Evolutionary conservation across 2,113 vertebrate species (phyloP), one percentile per base, ranked within the genome.

Genomic region (Myotis yumanensis): DNA sequence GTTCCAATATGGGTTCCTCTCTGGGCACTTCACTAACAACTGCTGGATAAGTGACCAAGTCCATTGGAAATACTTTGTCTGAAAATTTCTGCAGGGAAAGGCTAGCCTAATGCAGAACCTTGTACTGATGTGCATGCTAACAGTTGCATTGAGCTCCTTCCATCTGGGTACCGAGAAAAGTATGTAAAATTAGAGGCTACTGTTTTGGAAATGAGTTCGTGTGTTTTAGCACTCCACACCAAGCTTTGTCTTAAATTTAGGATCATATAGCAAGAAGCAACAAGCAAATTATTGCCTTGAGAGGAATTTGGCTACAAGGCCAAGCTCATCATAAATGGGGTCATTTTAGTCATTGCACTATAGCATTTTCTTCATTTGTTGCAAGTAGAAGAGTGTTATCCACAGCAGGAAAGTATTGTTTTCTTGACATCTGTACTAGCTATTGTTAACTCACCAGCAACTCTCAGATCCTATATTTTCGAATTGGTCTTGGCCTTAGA

Each of bases 401-500:
- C 99, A 0, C 99, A 99, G 93, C 99, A 99, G 0, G 99, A 99
- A 0, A 99, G 99, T 1, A 99, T 98, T 0, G 97, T 99, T 95
- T 99, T 99, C 94, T 99, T 99, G 2, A 99, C 99, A 25, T 99
- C 99, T 0, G 98, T 99, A 40, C 98, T 99, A 40, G 99, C 98
- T 1, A 98, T 98, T 25, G 99, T 98, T 64, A 99, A 96, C 69
- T 99, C 97, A 0, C 99, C 99, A 1, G 99, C 98, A 32, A 98
- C 99, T 99, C 98, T 99, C 46, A 96, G 98, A 98, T 99, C 99
- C 99, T 99, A 99, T 0, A 98, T 97, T 98, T 99, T 98, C 4
- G 76, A 95, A 80, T 99, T 99, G 76, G 95, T 98, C 97, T 99
- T 99, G 11, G 99, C 98, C 94, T 99, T 99, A 90, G 97, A 99